A percentile compares a stretch with the other conserved stretches of the same genome.
Evolutionary conservation across 2,888 invertebrate genomes (phyloP).

Genomic region (Thelaira solivaga): DNA sequence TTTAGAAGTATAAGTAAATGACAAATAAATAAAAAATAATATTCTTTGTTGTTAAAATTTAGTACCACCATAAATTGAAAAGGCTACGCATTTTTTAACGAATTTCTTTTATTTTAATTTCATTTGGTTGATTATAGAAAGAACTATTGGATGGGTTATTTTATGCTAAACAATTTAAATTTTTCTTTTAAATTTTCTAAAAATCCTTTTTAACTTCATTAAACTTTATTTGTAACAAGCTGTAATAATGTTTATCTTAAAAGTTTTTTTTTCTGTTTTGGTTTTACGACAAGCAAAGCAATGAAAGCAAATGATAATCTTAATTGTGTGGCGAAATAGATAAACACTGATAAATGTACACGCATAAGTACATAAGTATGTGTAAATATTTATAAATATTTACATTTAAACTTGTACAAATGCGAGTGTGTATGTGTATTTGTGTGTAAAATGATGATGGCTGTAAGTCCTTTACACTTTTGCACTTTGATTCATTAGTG

Average conservation of each 20-base stretch:
- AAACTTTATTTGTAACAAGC: neutral
- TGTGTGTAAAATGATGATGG: neutral
- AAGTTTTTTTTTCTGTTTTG: neutral
- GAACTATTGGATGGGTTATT: too few relatives aligned
- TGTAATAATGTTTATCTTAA: conserved; percentile 9
- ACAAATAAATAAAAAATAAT: too few relatives aligned
- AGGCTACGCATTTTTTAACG: too few relatives aligned
- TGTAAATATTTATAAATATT: conserved; percentile 18
- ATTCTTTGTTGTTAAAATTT: too few relatives aligned
- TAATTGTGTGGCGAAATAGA: conserved; percentile 46
- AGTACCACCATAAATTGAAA: too few relatives aligned
- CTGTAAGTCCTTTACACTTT: conserved; percentile 32
- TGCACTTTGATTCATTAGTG: conserved; percentile 61
- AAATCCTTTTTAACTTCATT: neutral
- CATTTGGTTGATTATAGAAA: too few relatives aligned
- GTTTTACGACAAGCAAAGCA: too few relatives aligned
- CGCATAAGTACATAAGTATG: neutral
- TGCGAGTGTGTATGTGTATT: neutral
- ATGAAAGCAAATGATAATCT: conserved; percentile 27
- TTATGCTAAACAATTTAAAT: too few relatives aligned
- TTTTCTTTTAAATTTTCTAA: too few relatives aligned
- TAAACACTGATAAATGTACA: conserved; percentile 9
- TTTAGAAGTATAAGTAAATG: too few relatives aligned
- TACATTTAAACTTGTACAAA: neutral
- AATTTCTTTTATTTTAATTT: too few relatives aligned